These are phyloP conservation scores for Oostethus manadensis DNA, from an alignment of 2,113 vertebrate genomes.

Conservation along the genomic window DNA sequence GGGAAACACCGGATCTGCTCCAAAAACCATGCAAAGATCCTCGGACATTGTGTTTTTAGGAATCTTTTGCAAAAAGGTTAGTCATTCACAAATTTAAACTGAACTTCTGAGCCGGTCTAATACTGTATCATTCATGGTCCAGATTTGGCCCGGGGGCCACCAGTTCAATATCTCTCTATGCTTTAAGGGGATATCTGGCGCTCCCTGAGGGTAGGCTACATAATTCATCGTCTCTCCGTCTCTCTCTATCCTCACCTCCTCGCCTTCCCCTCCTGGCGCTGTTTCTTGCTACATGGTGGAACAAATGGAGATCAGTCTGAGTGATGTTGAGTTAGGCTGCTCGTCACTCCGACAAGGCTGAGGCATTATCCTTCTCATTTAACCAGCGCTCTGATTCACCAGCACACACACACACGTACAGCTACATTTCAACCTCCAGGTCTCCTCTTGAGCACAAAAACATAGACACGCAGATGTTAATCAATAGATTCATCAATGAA, in stretches of 20 bases:
- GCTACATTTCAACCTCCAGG: background rate
- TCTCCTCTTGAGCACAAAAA: background rate
- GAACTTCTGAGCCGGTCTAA: too few species aligned
- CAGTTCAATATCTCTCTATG: too few species aligned
- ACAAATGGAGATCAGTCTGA: slow-evolving; percentile 63
- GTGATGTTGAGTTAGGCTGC: slow-evolving; percentile 60
- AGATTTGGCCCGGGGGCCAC: too few species aligned
- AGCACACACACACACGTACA: slow-evolving; percentile 14
- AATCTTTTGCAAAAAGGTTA: too few species aligned
- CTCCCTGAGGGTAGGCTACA: slow-evolving; percentile 19
- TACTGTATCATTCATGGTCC: too few species aligned
- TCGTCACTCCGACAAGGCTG: slow-evolving; percentile 51
- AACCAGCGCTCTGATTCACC: slow-evolving; percentile 43
- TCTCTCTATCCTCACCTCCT: background rate
- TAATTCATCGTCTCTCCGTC: slow-evolving; percentile 31
- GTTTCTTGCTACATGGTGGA: slow-evolving; percentile 38
- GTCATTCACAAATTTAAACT: too few species aligned
- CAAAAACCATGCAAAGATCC: too few species aligned
- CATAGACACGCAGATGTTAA: background rate
- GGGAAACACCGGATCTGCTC: too few species aligned
- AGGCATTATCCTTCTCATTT: slow-evolving; percentile 55
- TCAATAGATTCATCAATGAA: background rate
- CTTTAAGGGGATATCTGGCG: too few species aligned
- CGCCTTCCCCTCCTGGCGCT: slow-evolving; percentile 6
- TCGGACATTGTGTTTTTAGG: too few species aligned